A percentile compares a stretch with the other conserved stretches of the same genome.
These are phyloP conservation scores for Trypoxylon attenuatum DNA, from an alignment of 2,888 invertebrate genomes.

Conservation along the genomic window DNA sequence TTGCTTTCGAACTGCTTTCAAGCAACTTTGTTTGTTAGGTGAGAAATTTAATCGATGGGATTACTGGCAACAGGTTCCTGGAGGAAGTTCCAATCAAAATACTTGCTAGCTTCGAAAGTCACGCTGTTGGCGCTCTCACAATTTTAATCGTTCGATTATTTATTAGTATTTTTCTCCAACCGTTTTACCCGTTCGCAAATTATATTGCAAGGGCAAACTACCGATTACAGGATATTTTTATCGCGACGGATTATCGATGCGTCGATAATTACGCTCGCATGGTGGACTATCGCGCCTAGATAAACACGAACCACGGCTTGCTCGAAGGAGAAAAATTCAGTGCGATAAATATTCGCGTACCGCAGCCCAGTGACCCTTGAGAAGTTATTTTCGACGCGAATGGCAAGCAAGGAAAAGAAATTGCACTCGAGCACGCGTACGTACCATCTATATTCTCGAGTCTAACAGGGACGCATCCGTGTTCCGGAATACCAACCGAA, in stretches of 20 bases:
- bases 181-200: no score
- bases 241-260: constrained; percentile 2
- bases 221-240: constrained; percentile 14
- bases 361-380: background rate
- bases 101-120: constrained; percentile 16
- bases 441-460: background rate
- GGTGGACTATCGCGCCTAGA: background rate
- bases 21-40: constrained; percentile 1
- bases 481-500: background rate
- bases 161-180: no score
- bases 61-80: constrained; percentile 49
- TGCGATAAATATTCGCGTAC: background rate
- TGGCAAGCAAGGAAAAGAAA: constrained; percentile 3
- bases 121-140: no score
- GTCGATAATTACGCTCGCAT: constrained; percentile 3
- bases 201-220: background rate
- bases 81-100: constrained; percentile 11
- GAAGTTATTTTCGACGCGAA: constrained; percentile 13
- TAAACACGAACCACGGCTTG: background rate
- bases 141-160: no score
- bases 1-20: background rate
- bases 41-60: constrained; percentile 27
- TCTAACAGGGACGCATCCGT: background rate
- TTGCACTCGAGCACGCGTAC: constrained; percentile 18
- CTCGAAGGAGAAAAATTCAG: background rate